Conservation (phyloP, 92 coral and sea anemone genomes). For the Desmophyllum pertusum region DNA sequence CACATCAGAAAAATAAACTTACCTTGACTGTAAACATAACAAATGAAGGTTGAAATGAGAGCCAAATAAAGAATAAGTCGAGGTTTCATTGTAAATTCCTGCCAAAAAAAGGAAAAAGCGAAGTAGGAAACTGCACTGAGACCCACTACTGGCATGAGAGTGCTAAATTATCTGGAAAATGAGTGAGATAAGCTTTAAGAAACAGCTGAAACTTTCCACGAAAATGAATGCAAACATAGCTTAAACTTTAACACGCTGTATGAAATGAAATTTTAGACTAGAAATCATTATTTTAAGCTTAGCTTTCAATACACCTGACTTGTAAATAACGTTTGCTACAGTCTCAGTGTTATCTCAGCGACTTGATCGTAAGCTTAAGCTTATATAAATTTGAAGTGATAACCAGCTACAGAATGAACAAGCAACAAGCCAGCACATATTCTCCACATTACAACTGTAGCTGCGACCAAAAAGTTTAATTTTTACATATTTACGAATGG, state of each 20-base stretch:
- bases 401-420: not conserved
- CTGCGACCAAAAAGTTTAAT: not conserved
- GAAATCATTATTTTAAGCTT: not conserved
- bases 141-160: too few relatives aligned
- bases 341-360: not conserved
- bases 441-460: not conserved
- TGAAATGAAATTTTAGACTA: too few relatives aligned
- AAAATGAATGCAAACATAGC: too few relatives aligned
- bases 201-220: not conserved
- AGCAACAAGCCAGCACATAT: not conserved
- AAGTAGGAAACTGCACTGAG: not conserved
- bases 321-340: not conserved
- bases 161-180: too few relatives aligned
- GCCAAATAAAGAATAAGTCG: not conserved
- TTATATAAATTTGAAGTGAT: not conserved
- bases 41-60: conserved; percentile 3
- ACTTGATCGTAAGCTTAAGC: too few relatives aligned
- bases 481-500: not conserved
- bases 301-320: not conserved
- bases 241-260: too few relatives aligned
- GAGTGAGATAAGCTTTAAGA: too few relatives aligned
- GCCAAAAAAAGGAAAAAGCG: not conserved
- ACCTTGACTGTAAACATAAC: conserved; percentile 32
- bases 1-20: not conserved
- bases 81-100: not conserved